Base-by-base conservation (phyloP, 1,140 invertebrate species). In the Camponotus pennsylvanicus region DNA sequence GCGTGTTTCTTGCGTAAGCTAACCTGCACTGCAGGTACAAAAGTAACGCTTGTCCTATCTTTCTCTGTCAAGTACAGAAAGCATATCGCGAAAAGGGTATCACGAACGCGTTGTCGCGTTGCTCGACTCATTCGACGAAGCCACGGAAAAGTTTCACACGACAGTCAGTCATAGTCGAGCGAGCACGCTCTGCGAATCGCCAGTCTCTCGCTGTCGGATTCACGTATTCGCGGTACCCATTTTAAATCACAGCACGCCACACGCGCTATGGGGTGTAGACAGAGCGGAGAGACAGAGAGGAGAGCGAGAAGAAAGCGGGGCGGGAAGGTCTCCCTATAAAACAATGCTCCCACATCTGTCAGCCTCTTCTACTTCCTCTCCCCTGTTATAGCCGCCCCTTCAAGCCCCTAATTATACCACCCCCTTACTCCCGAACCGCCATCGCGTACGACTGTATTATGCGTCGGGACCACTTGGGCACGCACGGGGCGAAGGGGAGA, bases 291-390 rank as follows among this genome's bases (percentile, higher is more conserved):
- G 84, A 86, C 77, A 73, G 78, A 86, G 78, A 86, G 69, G 52
- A 84, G 55, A 76, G 42, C 70, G 37, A 63, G 88, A 80, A 80
- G 63, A 69, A 69, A 70, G 89, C 63, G 87, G 89, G 87, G 91
- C 67, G 45, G 86, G 59, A 80, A 86, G 92, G 91, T 93, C 92
- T 92, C 92, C 93, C 92, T 93, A 93, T 95, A 95, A 95, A 95
- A 95, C 95, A 95, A 95, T 95, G 95, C 94, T 95, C 95, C 95
- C 95, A 95, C 95, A 95, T 95, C 95, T 95, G 95, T 95, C 95
- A 94, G 95, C 93, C 95, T 95, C 94, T 95, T 95, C 93, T 94
- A 92, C 93, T 92, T 94, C 90, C 91, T 93, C 90, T 91, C 90
- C 91, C 90, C 73, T 89, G 71, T 27, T 27, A 84, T 85, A 86